Evolutionary conservation across 2,113 vertebrate species (phyloP).

Genomic region (Saguinus imperator): DNA sequence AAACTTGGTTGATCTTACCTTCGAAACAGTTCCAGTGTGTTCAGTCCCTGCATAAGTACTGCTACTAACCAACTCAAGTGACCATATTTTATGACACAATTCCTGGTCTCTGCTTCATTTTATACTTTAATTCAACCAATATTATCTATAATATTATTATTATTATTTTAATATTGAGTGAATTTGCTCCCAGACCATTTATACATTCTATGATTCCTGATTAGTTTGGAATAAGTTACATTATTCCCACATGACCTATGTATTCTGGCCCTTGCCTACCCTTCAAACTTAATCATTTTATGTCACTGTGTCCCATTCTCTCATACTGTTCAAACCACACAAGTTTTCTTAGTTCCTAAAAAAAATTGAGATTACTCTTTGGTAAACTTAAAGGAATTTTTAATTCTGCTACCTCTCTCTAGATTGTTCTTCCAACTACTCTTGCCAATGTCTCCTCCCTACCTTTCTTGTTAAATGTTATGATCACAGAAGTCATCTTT

Average conservation of each 20-base stretch:
- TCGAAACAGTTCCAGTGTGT: background rate
- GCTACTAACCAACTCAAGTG: background rate
- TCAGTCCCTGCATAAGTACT: background rate
- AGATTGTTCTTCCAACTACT: background rate
- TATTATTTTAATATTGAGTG: background rate
- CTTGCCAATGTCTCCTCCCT: background rate
- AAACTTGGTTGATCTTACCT: background rate
- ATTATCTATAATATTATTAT: background rate
- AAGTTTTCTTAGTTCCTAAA: background rate
- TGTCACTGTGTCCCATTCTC: background rate
- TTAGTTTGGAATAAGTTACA: background rate
- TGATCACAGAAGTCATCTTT: background rate
- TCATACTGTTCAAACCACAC: background rate
- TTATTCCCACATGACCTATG: background rate
- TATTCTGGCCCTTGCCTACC: accelerated
- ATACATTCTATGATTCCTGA: background rate
- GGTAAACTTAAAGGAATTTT: background rate
- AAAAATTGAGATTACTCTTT: background rate
- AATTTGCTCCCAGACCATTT: background rate
- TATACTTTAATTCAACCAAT: background rate
- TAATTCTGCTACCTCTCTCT: background rate
- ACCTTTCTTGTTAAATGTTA: background rate
- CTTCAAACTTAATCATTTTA: background rate
- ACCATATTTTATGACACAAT: background rate
- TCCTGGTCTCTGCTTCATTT: background rate